These are phyloP conservation scores for Listronotus bonariensis DNA, from an alignment of 1,140 invertebrate species.

Conservation along the genomic window DNA sequence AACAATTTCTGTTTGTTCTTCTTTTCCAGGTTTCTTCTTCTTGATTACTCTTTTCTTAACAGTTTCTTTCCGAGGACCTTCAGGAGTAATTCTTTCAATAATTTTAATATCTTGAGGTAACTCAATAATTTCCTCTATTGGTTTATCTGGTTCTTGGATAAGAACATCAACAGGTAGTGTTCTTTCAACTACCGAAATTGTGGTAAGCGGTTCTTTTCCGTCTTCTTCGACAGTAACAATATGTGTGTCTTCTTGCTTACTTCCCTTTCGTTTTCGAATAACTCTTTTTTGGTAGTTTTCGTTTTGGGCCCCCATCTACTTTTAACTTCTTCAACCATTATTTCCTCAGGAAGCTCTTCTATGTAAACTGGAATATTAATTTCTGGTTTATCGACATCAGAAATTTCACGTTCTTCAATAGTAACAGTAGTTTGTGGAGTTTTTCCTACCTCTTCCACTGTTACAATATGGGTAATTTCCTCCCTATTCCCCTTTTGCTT, in stretches of 20 bases:
- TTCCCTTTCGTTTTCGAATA: constrained; percentile 52
- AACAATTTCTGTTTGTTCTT: constrained; percentile 59
- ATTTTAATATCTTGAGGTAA: constrained; percentile 53
- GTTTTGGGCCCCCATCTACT: constrained; percentile 48
- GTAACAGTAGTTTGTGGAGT: constrained; percentile 48
- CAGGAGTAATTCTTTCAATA: constrained; percentile 44
- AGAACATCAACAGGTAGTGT: constrained; percentile 43
- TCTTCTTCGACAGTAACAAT: constrained; percentile 51
- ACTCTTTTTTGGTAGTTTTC: constrained; percentile 52
- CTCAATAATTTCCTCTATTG: constrained; percentile 46
- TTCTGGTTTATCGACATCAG: constrained; percentile 45
- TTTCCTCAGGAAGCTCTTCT: constrained; percentile 53
- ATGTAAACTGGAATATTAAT: constrained; percentile 42
- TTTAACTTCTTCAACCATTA: constrained; percentile 47
- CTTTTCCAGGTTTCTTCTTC: constrained; percentile 52
- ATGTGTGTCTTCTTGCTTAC: constrained; percentile 44
- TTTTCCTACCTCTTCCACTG: constrained; percentile 55
- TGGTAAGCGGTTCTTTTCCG: constrained; percentile 53
- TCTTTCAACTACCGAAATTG: constrained; percentile 50
- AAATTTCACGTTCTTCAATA: constrained; percentile 35
- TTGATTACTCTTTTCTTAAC: constrained; percentile 54
- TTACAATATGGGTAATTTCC: constrained; percentile 54
- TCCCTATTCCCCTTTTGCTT: constrained; percentile 50
- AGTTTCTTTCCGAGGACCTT: constrained; percentile 50
- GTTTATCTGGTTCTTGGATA: constrained; percentile 27